Conservation (phyloP, 2,113 vertebrate genomes). For the Chroicocephalus ridibundus region DNA sequence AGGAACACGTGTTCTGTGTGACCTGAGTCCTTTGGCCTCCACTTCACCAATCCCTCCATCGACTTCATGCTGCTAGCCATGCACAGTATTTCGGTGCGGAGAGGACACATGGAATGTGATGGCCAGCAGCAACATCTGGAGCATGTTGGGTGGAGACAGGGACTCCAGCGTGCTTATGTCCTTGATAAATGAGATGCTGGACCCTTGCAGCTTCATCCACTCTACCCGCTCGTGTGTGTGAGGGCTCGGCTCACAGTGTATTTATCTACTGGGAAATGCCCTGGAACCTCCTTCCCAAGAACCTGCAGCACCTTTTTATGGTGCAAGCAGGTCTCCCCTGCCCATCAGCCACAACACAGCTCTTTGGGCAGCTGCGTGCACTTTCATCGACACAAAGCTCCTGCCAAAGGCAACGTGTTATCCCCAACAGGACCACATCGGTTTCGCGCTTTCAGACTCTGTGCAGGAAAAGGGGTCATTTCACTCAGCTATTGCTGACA, state of each 20-base stretch:
- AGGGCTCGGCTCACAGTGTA: background rate
- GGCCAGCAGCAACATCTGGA: background rate
- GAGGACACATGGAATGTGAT: background rate
- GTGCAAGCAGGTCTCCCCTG: background rate
- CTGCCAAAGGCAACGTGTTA: background rate
- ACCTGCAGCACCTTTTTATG: background rate
- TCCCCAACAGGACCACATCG: background rate
- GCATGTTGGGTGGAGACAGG: background rate
- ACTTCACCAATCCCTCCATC: background rate
- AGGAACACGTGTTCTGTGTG: background rate
- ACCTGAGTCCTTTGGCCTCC: background rate
- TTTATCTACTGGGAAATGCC: background rate
- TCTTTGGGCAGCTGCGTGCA: background rate
- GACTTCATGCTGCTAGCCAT: fast-evolving
- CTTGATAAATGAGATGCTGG: background rate
- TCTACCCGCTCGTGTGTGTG: fast-evolving
- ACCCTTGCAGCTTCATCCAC: background rate
- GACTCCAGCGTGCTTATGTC: fast-evolving
- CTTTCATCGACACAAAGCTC: background rate
- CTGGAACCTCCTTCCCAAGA: background rate
- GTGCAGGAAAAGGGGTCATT: background rate
- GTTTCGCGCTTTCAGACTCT: background rate
- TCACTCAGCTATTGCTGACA: background rate
- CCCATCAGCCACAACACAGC: background rate
- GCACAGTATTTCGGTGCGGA: background rate